Base-by-base conservation (phyloP, 1,140 invertebrate genomes). In the Brachionus paranguensis region DNA sequence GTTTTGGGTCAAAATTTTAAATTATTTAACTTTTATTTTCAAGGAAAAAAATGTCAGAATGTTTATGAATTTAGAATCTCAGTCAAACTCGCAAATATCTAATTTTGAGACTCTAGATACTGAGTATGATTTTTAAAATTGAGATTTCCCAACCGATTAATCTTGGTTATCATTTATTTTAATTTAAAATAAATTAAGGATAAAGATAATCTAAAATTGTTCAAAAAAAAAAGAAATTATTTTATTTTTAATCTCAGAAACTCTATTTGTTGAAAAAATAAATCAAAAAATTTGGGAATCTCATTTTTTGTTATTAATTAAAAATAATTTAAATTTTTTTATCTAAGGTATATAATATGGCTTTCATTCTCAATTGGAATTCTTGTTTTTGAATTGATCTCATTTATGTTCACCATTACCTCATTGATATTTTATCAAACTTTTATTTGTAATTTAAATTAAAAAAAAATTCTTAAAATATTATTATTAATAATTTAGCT, bases 371-470 rank as follows among this genome's bases (percentile, higher is more conserved):
- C 78, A 47, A 11, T 81, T 12, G 78, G 78, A 37, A 60, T 81
- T n/a, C 37, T 81, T 37, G 53, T 10, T 10, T 24, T 81, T 8
- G 78, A 81, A 37, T 33, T 81, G 12, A 64, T 64, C 10, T 81
- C 78, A 43, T 81, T 81, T 47, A 10, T 81, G 24, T 68, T 81
- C n/a, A 81, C 64, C 4, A 20, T 81, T 47, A 64, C 33, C 14
- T 81, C 78, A 20, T 47, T 81, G 24, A 17, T 64, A n/a, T 37
- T 81, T 29, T 68, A 81, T 24, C 78, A 81, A 81, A 43, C 78
- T n/a, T 41, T 81, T 47, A 64, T 81, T 10, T 81, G 78, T 81
- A 81, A 81, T 29, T 50, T 50, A 4, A 45, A 37, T 8, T 17
- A 64, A 10, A 29, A 79, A 29, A 29, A 79, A n/a, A 81, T 37